These are phyloP conservation scores for Balearica regulorum DNA, from an alignment of 2,797 vertebrate species.

Conservation along the genomic window DNA sequence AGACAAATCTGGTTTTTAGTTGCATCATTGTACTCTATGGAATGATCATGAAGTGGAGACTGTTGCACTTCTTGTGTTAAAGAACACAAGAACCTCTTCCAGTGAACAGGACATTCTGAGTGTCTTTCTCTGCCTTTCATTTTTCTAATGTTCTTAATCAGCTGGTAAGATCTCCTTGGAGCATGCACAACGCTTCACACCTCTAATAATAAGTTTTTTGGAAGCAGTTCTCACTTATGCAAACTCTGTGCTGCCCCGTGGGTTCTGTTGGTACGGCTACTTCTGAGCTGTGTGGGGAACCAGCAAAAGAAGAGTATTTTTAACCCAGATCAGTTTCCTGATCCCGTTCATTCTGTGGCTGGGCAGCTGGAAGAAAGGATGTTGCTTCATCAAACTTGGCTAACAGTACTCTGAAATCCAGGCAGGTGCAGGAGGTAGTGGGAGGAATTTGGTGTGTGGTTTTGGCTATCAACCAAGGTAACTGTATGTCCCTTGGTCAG, in stretches of 20 bases:
- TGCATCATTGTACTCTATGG: not conserved
- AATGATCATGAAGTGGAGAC: not conserved
- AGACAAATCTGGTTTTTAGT: not conserved
- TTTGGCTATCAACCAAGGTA: not conserved
- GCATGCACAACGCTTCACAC: not conserved
- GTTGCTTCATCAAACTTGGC: not conserved
- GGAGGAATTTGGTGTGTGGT: not conserved
- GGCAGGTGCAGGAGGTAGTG: not conserved
- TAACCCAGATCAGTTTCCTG: not conserved
- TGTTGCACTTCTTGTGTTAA: not conserved
- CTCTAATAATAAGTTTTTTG: not conserved
- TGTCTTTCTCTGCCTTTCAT: not conserved
- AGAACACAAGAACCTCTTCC: not conserved
- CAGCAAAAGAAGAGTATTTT: not conserved
- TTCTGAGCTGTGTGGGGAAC: not conserved
- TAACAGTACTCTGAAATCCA: not conserved
- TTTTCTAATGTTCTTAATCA: not conserved
- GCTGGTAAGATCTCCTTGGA: not conserved
- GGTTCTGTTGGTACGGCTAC: not conserved
- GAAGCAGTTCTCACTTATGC: not conserved
- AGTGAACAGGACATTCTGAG: not conserved
- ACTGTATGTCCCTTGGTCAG: too few relatives aligned
- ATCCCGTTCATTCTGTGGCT: not conserved
- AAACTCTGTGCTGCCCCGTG: not conserved
- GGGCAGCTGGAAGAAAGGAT: not conserved